Evolutionary conservation across 2,113 vertebrate species (phyloP).

Genomic region (Xiphorhynchus elegans): DNA sequence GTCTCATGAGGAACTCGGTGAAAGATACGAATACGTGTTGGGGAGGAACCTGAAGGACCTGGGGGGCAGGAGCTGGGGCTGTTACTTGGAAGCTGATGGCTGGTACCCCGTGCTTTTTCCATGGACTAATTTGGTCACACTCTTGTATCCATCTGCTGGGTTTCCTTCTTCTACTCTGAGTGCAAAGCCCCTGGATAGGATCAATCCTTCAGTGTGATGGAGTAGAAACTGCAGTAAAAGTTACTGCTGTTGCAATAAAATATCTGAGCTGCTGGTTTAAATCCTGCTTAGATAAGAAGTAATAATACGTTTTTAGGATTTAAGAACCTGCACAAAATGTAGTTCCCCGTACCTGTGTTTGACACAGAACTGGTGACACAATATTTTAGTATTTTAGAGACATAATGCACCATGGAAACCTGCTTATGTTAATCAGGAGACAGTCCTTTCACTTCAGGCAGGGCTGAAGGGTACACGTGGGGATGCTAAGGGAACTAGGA

Average conservation of each 20-base stretch:
- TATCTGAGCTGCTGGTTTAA: neutral
- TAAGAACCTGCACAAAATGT: neutral
- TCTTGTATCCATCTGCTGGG: neutral
- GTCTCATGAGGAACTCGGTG: neutral
- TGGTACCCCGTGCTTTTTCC: neutral
- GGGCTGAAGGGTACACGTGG: neutral
- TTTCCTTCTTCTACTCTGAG: neutral
- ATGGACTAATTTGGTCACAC: neutral
- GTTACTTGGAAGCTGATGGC: neutral
- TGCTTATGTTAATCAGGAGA: neutral
- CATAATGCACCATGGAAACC: neutral
- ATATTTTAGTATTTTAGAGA: neutral
- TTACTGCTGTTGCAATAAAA: conserved; percentile 27
- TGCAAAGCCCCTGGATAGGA: neutral
- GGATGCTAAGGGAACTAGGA: neutral
- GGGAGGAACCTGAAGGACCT: neutral
- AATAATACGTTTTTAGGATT: neutral
- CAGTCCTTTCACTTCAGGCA: neutral
- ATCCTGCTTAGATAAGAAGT: neutral
- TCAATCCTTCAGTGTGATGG: neutral
- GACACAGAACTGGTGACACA: neutral
- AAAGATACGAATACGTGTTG: neutral
- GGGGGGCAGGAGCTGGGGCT: neutral
- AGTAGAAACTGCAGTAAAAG: neutral
- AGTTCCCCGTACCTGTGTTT: neutral